Conservation (phyloP, 1,140 invertebrate species). For the Platyscapa corneri region DNA sequence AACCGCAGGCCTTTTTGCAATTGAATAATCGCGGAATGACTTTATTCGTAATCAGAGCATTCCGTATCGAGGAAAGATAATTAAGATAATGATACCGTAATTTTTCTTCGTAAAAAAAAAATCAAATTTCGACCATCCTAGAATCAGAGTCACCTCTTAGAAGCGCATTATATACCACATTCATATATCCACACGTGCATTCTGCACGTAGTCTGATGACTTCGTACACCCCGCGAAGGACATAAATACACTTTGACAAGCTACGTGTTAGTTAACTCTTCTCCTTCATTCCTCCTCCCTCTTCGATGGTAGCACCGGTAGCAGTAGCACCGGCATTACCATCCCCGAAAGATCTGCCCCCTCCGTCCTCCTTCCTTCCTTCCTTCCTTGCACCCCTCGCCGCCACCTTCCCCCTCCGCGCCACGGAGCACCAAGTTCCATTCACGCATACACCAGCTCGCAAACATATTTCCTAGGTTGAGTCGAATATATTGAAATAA, state of each 20-base stretch:
- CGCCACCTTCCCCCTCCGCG: neutral
- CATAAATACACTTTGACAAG: constrained; percentile 42
- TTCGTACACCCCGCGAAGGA: neutral
- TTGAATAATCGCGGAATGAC: no score
- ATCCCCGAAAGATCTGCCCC: neutral
- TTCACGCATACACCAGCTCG: constrained; percentile 75
- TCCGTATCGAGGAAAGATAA: no score
- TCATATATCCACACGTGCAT: no score
- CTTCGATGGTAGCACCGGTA: constrained; percentile 1
- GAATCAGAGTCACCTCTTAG: no score
- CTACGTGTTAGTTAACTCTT: constrained; percentile 29
- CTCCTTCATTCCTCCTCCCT: constrained; percentile 16
- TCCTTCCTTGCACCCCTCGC: constrained; percentile 10
- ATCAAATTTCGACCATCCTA: no score
- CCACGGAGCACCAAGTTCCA: constrained; percentile 70
- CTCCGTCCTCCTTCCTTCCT: constrained; percentile 6
- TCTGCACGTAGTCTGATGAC: neutral
- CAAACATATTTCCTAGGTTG: constrained; percentile 74
- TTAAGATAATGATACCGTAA: no score
- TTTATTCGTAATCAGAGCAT: no score
- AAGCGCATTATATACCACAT: no score
- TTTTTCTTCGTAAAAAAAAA: no score
- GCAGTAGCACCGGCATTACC: neutral
- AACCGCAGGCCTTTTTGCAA: no score
- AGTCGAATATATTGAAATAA: constrained; percentile 77